Conservation (phyloP, 2,113 vertebrate species). For the Hypomesus transpacificus region DNA sequence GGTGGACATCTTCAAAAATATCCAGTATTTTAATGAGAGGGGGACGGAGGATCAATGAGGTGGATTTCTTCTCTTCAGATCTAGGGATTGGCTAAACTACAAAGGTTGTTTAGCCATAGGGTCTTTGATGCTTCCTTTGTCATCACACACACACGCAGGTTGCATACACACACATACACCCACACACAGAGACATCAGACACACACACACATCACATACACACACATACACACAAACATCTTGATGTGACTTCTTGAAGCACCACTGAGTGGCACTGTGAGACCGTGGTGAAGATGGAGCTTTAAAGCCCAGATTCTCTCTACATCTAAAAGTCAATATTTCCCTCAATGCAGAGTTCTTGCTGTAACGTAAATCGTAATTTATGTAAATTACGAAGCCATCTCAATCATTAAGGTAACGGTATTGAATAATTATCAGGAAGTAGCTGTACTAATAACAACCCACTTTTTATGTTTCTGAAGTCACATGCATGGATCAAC, state of each 20-base stretch:
- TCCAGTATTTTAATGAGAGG: background rate
- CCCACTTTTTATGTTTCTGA: too few relatives aligned
- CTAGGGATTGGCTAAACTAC: conserved; percentile 1
- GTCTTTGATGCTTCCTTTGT: conserved; percentile 1
- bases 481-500: too few relatives aligned
- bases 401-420: too few relatives aligned
- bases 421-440: too few relatives aligned
- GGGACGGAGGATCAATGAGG: background rate
- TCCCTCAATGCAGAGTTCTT: conserved; percentile 41
- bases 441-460: too few relatives aligned
- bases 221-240: background rate
- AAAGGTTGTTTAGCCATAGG: background rate
- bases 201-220: background rate
- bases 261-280: conserved; percentile 56
- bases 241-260: background rate
- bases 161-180: background rate
- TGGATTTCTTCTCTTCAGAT: background rate
- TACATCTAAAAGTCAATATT: conserved; percentile 45
- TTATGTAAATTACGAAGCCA: background rate
- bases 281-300: conserved; percentile 22
- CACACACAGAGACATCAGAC: background rate
- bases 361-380: conserved; percentile 47
- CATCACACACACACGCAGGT: background rate
- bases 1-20: conserved; percentile 1
- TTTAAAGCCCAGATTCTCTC: conserved; percentile 30